Evolutionary conservation across 1,140 invertebrate species (phyloP).

Genomic region (Scaptodrosophila lebanonensis): DNA sequence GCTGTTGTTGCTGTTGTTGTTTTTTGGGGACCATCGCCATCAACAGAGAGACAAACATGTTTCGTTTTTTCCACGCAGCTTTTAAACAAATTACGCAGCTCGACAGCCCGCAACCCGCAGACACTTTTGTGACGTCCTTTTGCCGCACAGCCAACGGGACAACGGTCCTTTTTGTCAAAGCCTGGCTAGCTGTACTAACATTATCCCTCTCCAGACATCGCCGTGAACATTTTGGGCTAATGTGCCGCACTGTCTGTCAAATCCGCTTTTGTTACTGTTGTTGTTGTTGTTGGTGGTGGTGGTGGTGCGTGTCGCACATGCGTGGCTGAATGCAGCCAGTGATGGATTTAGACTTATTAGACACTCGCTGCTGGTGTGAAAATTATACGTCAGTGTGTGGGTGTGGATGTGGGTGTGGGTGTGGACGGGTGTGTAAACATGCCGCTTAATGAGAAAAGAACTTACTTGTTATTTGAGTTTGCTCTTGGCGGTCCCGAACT

Average conservation of each 20-base stretch:
- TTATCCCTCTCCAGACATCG: no score
- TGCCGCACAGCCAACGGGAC: conserved; percentile 8
- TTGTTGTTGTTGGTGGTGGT: not conserved
- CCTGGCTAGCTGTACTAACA: no score
- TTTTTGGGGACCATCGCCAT: conserved; percentile 8
- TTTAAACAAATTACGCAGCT: conserved; percentile 64
- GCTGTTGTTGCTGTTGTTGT: conserved; percentile 10
- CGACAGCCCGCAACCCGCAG: conserved; percentile 15
- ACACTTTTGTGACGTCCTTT: no score
- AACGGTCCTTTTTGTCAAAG: not conserved
- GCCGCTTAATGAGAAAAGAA: conserved; percentile 71
- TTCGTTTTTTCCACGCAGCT: conserved; percentile 56
- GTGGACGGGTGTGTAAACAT: conserved; percentile 54
- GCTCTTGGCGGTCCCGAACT: conserved; percentile 29
- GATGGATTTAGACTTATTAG: conserved; percentile 68
- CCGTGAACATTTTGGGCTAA: conserved; percentile 17
- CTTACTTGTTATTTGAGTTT: conserved; percentile 67
- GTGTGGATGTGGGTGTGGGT: conserved; percentile 9
- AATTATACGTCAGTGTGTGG: conserved; percentile 38
- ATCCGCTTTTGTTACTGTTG: not conserved
- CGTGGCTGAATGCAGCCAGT: not conserved
- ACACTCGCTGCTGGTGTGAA: conserved; percentile 58
- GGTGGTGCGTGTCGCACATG: conserved; percentile 22
- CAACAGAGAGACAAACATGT: conserved; percentile 20
- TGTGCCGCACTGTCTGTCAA: no score